Evolutionary conservation across 2,888 invertebrate genomes (phyloP), one percentile per base, ranked within the genome.

Genomic region (Icerya purchasi): DNA sequence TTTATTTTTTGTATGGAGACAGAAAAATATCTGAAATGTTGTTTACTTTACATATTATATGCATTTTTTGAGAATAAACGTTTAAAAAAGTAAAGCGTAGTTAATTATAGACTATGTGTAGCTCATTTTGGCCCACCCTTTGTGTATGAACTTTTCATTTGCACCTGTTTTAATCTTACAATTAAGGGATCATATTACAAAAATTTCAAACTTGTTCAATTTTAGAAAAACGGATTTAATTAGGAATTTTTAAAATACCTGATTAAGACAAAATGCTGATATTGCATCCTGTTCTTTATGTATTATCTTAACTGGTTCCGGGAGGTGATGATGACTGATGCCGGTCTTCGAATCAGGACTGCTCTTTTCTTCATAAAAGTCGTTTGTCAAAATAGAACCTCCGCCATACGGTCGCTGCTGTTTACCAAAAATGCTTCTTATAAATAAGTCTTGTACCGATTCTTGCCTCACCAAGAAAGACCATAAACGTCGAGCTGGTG

Each of bases 231-330:
- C 23, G 22, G 54, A 59, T 59, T 62, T 22, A 58, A 14, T 22
- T 19, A 14, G 1, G 54, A 55, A 50, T 24, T 50, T n/a, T n/a
- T 59, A 21, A 49, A 51, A 25, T 69, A 89, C 92, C 78, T 88
- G 86, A 72, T 94, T 96, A 61, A 96, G 78, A 70, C 96, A 94
- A 77, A 98, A 98, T 36, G 97, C 90, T 58, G 92, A 84, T 66
- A 98, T 94, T 60, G 93, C 89, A 72, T 98, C 98, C 73, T 94
- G 94, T 70, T 98, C 98, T 74, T 97, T 96, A 73, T 98, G 97
- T 65, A 98, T 91, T 66, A 98, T 91, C 65, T 94, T 80, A 62
- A 93, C 89, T 10, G 91, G 90, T 69, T 90, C 90, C 61, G 81
- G 77, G 61, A 79, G 70, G 62, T 71, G 63, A 50, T 56, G 58